Percentiles rank a stretch among this genome's conserved stretches.
Conservation (phyloP, 2,113 vertebrate genomes). For the Brachyhypopomus occidentalis region DNA sequence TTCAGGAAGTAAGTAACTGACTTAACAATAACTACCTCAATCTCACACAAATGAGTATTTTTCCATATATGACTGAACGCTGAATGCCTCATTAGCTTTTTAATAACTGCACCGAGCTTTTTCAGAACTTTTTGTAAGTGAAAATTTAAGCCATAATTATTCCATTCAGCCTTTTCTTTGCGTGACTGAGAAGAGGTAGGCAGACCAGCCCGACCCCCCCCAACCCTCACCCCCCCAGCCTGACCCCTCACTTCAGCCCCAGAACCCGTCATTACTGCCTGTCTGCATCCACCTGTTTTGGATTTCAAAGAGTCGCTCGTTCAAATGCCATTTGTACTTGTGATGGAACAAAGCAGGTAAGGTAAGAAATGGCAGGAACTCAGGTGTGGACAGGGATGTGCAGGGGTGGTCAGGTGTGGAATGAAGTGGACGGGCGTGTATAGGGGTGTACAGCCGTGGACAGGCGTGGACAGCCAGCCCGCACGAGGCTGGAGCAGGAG, state of each 20-base stretch:
- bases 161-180: neutral
- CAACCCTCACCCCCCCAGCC: too few species aligned
- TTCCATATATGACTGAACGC: neutral
- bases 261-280: neutral
- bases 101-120: neutral
- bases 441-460: neutral
- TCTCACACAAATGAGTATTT: neutral
- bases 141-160: neutral
- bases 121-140: neutral
- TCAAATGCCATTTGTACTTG: slow-evolving; percentile 16
- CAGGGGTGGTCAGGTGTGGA: neutral
- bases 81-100: neutral
- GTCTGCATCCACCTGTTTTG: neutral
- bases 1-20: neutral
- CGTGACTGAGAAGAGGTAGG: neutral
- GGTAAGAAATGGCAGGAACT: too few species aligned
- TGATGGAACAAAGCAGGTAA: neutral
- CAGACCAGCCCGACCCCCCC: too few species aligned
- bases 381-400: neutral
- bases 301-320: neutral
- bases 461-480: too few species aligned
- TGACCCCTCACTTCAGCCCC: neutral
- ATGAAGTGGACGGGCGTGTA: neutral
- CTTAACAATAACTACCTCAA: too few species aligned
- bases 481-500: too few species aligned